A percentile compares a stretch with the other conserved stretches of the same genome.
Evolutionary conservation across 2,113 vertebrate species (phyloP).

Genomic region (Apaloderma vittatum): DNA sequence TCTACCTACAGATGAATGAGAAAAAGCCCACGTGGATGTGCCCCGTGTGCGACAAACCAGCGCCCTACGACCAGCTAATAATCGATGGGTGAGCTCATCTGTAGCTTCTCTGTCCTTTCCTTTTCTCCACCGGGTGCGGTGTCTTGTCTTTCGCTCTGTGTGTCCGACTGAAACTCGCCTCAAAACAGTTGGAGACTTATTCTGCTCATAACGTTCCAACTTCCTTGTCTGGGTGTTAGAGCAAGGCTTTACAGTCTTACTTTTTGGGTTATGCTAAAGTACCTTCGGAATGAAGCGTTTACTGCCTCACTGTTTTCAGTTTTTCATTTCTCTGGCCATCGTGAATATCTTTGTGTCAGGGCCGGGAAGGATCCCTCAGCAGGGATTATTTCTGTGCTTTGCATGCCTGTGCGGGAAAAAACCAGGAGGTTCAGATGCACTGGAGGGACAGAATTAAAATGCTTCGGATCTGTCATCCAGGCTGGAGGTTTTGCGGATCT

Average conservation of each 20-base stretch:
- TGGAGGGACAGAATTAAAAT: neutral
- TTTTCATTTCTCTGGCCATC: neutral
- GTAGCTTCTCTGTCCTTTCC: neutral
- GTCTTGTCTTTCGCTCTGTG: neutral
- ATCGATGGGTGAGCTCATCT: slow-evolving; percentile 89
- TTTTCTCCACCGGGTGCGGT: fast-evolving
- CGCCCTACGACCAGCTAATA: slow-evolving; percentile 95
- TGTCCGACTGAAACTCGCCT: neutral
- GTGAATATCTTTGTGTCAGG: neutral
- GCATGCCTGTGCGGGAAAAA: neutral
- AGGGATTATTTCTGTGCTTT: neutral
- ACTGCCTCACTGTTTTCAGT: neutral
- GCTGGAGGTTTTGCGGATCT: neutral
- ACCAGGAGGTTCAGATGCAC: neutral
- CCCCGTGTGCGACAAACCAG: slow-evolving; percentile 96
- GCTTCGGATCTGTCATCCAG: neutral
- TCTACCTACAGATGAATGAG: slow-evolving; percentile 99
- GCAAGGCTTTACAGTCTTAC: neutral
- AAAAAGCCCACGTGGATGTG: slow-evolving; percentile 99
- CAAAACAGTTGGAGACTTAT: fast-evolving
- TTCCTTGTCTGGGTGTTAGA: neutral
- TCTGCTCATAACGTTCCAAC: neutral
- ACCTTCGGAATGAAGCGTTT: neutral
- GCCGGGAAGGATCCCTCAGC: neutral
- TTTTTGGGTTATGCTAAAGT: neutral